Evolutionary conservation across 2,888 invertebrate genomes (phyloP), one percentile per base, ranked within the genome.

Genomic region (Nebria salina): DNA sequence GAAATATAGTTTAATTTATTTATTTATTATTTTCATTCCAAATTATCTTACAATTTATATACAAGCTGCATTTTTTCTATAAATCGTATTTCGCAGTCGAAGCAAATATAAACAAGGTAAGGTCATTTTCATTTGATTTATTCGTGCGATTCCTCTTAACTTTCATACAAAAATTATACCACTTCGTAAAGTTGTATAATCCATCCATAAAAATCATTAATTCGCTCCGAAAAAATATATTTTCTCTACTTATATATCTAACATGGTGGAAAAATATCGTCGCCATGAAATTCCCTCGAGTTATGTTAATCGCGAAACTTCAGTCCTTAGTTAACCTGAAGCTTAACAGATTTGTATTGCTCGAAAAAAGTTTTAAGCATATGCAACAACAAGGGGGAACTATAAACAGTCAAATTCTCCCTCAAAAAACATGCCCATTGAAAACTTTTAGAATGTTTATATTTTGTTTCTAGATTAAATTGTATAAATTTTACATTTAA

Each of bases 291-390:
- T 76, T 76, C 76, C 66, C 68, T 68, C 6, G 76, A 76, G 76
- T 76, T 76, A 76, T 76, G 76, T 26, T 76, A 76, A 76, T 76
- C 76, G 66, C 42, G 25, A 76, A 76, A 76, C 43, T 76, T 76
- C 66, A 76, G 76, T 54, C 70, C 70, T 76, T 76, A 54, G 76
- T 76, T 75, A 75, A 75, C 75, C 75, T 64, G 54, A 42, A 41
- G 68, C 76, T 76, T 76, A 76, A 70, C 76, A 76, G 70, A 76
- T 70, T 76, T 76, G 66, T 76, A 76, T 76, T 76, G 54, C 42
- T 41, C 76, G 68, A 70, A 76, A 76, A 76, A 76, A 76, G 76
- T 76, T 76, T 76, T 76, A 76, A 76, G 70, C 64, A 54, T 76
- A 76, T 76, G 70, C 76, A 42, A 70, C 76, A 25, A 68, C 65